These are phyloP conservation scores for Uropsilus gracilis DNA, from an alignment of 2,113 vertebrate genomes.

Conservation along the genomic window DNA sequence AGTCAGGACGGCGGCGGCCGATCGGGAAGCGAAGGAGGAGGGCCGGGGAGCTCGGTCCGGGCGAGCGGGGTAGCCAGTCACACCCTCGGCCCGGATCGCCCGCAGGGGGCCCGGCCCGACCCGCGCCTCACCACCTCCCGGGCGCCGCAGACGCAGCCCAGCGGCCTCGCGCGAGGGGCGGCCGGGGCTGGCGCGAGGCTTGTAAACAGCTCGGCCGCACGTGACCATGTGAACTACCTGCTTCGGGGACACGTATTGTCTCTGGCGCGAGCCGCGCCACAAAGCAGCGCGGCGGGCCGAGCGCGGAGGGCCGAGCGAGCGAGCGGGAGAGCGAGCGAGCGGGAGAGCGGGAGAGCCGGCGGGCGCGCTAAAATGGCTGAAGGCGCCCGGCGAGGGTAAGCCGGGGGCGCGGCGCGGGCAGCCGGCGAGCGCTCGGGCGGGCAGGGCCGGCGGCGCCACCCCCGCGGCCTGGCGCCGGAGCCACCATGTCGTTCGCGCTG, in stretches of 20 bases:
- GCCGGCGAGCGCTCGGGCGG: not conserved
- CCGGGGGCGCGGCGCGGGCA: slow-evolving; percentile 61
- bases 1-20: not conserved
- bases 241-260: slow-evolving; percentile 67
- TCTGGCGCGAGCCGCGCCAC: slow-evolving; percentile 10
- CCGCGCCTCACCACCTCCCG: not conserved
- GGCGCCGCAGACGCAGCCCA: not conserved
- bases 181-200: slow-evolving; percentile 70
- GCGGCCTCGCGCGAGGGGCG: slow-evolving; percentile 51
- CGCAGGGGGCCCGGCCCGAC: not conserved
- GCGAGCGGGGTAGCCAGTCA: not conserved
- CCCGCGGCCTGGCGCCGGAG: slow-evolving; percentile 23
- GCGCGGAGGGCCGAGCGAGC: not conserved
- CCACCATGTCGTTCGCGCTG: slow-evolving; percentile 91
- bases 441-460: not conserved
- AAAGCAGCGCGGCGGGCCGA: slow-evolving; percentile 44
- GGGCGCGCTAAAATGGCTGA: slow-evolving; percentile 74
- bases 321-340: not conserved
- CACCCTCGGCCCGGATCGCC: rapidly evolving
- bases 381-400: slow-evolving; percentile 60
- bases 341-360: slow-evolving; percentile 56
- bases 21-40: not conserved
- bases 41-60: not conserved
- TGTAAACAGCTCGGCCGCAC: slow-evolving; percentile 94
- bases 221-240: slow-evolving; percentile 86